Evolutionary conservation across 2,113 vertebrate genomes (phyloP).

Genomic region (Pyrgilauda ruficollis): DNA sequence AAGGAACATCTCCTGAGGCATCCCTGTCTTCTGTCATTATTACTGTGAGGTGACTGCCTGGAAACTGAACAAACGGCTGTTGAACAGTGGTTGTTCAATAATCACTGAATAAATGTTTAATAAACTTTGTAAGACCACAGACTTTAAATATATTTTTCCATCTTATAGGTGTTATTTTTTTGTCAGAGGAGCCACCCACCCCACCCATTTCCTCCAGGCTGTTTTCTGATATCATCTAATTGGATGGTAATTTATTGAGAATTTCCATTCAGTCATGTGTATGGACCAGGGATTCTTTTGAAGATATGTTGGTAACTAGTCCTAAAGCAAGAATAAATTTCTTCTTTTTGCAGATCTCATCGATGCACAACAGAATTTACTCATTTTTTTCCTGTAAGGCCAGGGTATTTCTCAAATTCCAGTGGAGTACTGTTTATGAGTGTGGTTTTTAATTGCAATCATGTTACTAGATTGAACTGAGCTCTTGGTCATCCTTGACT

Average conservation of each 20-base stretch:
- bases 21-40: not conserved
- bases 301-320: not conserved
- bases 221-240: not conserved
- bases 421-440: not conserved
- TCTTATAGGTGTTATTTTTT: not conserved
- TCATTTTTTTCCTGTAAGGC: not conserved
- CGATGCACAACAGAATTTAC: not conserved
- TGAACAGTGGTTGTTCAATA: not conserved
- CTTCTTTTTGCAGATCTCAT: slow-evolving; percentile 4
- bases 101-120: not conserved
- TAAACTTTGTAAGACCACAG: not conserved
- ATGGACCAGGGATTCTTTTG: not conserved
- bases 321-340: not conserved
- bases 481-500: slow-evolving; percentile 31
- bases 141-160: not conserved
- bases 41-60: not conserved
- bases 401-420: not conserved
- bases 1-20: not conserved
- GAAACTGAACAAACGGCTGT: not conserved
- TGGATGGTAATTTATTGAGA: not conserved
- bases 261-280: not conserved
- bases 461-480: not conserved
- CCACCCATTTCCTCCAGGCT: not conserved
- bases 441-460: slow-evolving; percentile 4
- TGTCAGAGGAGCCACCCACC: not conserved